Evolutionary conservation across 2,888 invertebrate genomes (phyloP).

Genomic region (Psococerastis gibbosa): DNA sequence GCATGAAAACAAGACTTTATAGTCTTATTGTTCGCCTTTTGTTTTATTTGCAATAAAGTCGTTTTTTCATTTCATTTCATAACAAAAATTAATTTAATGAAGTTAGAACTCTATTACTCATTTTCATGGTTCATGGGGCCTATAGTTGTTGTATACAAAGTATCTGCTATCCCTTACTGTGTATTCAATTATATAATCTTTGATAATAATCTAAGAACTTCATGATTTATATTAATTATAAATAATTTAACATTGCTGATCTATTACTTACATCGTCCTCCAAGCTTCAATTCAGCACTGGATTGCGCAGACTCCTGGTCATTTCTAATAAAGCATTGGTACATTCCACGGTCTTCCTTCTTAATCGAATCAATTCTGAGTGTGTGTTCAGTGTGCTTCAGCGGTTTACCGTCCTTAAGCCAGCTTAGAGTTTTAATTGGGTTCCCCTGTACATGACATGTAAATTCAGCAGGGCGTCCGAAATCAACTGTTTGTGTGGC

Average conservation of each 20-base stretch:
- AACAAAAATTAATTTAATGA: no score
- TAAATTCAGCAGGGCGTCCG: conserved; percentile 78
- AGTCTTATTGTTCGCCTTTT: no score
- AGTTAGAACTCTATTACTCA: no score
- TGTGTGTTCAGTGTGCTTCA: conserved; percentile 61
- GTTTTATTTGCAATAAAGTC: no score
- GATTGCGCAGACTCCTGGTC: conserved; percentile 87
- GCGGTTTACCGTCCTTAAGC: conserved; percentile 78
- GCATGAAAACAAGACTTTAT: no score
- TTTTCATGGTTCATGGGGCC: no score
- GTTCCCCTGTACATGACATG: conserved; percentile 51
- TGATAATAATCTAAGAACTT: not conserved
- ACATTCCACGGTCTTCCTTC: conserved; percentile 93
- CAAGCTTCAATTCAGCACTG: conserved; percentile 78
- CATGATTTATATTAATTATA: conserved; percentile 8
- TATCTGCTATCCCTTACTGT: no score
- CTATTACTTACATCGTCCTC: conserved; percentile 63
- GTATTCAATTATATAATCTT: no score
- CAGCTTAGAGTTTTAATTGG: conserved; percentile 81
- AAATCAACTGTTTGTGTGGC: conserved; percentile 84
- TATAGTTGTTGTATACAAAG: no score
- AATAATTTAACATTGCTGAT: no score
- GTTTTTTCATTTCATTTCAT: no score
- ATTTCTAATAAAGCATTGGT: conserved; percentile 86
- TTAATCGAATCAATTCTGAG: conserved; percentile 76